A percentile compares a stretch with the other conserved stretches of the same genome.
These are phyloP conservation scores for Eufriesea mexicana DNA, from an alignment of 1,140 invertebrate genomes.

Conservation along the genomic window DNA sequence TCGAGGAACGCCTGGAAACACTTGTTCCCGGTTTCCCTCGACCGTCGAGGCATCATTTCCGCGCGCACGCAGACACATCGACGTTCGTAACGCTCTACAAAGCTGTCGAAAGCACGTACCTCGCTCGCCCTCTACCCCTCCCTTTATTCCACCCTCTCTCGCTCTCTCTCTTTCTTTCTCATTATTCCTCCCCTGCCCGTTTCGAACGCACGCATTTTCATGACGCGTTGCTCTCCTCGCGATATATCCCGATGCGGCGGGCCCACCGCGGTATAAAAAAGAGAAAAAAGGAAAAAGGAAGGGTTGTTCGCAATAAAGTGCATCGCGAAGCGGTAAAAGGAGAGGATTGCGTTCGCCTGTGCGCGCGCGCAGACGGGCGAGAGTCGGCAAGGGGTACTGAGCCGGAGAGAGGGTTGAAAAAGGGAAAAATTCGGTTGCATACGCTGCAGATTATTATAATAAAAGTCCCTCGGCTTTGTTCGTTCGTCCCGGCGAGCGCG, in stretches of 20 bases:
- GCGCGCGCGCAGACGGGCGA: neutral
- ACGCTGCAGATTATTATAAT: constrained; percentile 71
- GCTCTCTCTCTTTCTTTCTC: neutral
- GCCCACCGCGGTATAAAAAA: constrained; percentile 39
- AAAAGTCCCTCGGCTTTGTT: constrained; percentile 65
- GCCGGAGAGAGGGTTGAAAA: constrained; percentile 37
- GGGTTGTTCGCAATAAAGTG: constrained; percentile 65
- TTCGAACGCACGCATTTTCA: constrained; percentile 36
- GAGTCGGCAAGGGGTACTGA: constrained; percentile 44
- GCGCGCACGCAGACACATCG: neutral
- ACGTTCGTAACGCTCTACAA: constrained; percentile 43
- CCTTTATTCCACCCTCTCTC: no score
- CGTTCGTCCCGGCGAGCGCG: constrained; percentile 31
- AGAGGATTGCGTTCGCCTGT: constrained; percentile 17
- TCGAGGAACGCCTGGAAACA: constrained; percentile 31
- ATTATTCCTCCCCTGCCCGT: neutral
- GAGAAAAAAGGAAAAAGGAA: constrained; percentile 30
- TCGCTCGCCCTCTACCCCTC: no score
- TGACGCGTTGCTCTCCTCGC: constrained; percentile 47
- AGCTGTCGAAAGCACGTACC: constrained; percentile 41
- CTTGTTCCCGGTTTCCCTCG: constrained; percentile 26
- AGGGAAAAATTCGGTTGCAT: constrained; percentile 47
- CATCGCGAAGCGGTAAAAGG: constrained; percentile 49
- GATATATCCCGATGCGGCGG: constrained; percentile 43
- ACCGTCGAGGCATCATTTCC: constrained; percentile 32